These are phyloP conservation scores for Invenusta paracnida DNA, from an alignment of 2,888 invertebrate species.

Conservation along the genomic window DNA sequence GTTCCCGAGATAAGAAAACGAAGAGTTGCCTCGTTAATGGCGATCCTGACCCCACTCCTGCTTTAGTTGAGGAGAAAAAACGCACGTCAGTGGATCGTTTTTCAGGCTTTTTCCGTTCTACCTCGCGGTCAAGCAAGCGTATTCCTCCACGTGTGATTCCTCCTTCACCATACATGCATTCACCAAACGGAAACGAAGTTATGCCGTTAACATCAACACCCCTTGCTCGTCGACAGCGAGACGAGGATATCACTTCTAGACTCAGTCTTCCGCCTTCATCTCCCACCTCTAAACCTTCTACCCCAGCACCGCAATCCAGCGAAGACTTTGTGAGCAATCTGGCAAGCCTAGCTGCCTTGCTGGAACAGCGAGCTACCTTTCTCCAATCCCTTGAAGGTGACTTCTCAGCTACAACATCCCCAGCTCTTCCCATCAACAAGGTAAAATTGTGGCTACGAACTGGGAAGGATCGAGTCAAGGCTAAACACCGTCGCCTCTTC, in stretches of 20 bases:
- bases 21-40: neutral
- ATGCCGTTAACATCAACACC: no score
- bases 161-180: neutral
- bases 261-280: neutral
- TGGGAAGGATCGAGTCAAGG: constrained; percentile 4
- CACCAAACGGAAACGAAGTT: no score
- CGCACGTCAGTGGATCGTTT: neutral
- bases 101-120: neutral
- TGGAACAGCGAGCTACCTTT: neutral
- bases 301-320: neutral
- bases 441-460: neutral
- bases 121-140: neutral
- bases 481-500: neutral
- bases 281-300: neutral
- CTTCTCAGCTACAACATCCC: neutral
- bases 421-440: neutral
- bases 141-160: neutral
- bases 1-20: neutral
- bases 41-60: neutral
- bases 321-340: neutral
- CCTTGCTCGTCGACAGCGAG: neutral
- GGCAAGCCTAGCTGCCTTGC: neutral
- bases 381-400: neutral
- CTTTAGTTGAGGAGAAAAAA: neutral
- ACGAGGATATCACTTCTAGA: neutral